These are phyloP conservation scores for Ambastaia sidthimunki DNA, from an alignment of 2,797 vertebrate species.

Conservation along the genomic window DNA sequence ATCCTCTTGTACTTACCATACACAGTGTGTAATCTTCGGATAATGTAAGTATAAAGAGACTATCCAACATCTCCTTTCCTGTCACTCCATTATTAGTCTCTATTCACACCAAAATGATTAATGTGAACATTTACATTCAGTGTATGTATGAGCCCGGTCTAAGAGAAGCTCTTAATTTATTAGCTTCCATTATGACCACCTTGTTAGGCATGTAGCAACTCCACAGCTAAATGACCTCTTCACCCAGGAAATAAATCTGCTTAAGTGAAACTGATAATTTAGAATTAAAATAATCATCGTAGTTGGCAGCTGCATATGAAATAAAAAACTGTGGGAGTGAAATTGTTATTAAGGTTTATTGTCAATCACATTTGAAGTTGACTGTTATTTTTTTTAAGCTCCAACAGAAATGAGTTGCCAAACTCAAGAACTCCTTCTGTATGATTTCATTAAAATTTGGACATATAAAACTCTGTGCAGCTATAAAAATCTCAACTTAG, in stretches of 20 bases:
- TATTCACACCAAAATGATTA: slow-evolving; percentile 71
- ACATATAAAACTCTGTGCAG: slow-evolving; percentile 48
- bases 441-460: slow-evolving; percentile 34
- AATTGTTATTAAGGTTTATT: slow-evolving; percentile 24
- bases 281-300: slow-evolving; percentile 72
- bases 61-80: slow-evolving; percentile 58
- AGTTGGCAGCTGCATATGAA: slow-evolving; percentile 69
- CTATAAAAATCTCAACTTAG: slow-evolving; percentile 55
- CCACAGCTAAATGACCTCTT: slow-evolving; percentile 74
- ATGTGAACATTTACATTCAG: slow-evolving; percentile 74
- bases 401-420: slow-evolving; percentile 16
- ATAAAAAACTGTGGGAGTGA: slow-evolving; percentile 55
- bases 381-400: slow-evolving; percentile 11
- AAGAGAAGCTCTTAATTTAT: slow-evolving; percentile 81
- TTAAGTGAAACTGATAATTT: slow-evolving; percentile 72
- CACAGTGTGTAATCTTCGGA: neutral
- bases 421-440: slow-evolving; percentile 10
- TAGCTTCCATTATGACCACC: slow-evolving; percentile 76
- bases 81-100: slow-evolving; percentile 66
- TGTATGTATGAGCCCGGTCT: slow-evolving; percentile 70
- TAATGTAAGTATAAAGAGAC: slow-evolving; percentile 16
- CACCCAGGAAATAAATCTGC: slow-evolving; percentile 72
- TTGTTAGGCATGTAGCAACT: slow-evolving; percentile 72
- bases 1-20: slow-evolving; percentile 2
- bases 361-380: slow-evolving; percentile 32